A percentile compares a stretch with the other conserved stretches of the same genome.
Evolutionary conservation across 1,140 invertebrate species (phyloP).

Genomic region (Lucilia sericata): DNA sequence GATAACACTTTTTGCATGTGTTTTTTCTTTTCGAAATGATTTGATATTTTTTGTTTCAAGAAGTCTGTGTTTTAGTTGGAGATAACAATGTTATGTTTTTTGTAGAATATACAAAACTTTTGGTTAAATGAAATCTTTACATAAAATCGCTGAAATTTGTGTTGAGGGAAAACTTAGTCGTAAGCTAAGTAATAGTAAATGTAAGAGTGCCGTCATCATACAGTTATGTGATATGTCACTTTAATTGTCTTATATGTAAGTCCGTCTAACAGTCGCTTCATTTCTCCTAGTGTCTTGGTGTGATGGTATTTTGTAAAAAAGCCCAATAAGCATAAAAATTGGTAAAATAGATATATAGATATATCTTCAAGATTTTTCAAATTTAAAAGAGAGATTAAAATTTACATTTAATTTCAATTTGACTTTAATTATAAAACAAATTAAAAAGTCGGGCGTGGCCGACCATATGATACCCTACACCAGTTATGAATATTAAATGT

Average conservation of each 20-base stretch:
- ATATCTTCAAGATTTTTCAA: too few relatives aligned
- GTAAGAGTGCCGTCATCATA: neutral
- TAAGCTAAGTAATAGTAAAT: neutral
- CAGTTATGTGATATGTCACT: constrained; percentile 3
- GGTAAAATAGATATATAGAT: too few relatives aligned
- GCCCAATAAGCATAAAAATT: too few relatives aligned
- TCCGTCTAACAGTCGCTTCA: neutral
- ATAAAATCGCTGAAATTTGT: neutral
- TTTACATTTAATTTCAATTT: too few relatives aligned
- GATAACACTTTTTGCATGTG: neutral
- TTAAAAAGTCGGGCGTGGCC: too few relatives aligned
- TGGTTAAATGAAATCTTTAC: neutral
- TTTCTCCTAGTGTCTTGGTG: neutral
- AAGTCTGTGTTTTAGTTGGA: neutral
- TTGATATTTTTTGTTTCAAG: neutral
- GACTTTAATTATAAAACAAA: too few relatives aligned
- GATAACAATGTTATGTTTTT: neutral
- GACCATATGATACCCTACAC: too few relatives aligned
- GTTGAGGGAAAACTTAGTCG: neutral
- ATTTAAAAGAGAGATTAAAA: too few relatives aligned
- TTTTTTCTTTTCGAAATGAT: neutral
- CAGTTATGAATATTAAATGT: too few relatives aligned
- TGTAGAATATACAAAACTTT: neutral
- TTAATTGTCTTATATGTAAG: neutral
- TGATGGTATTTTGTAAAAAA: neutral